Percentiles rank a stretch among this genome's conserved stretches.
These are phyloP conservation scores for Prolemur simus DNA, from an alignment of 2,113 vertebrate species.

Conservation along the genomic window DNA sequence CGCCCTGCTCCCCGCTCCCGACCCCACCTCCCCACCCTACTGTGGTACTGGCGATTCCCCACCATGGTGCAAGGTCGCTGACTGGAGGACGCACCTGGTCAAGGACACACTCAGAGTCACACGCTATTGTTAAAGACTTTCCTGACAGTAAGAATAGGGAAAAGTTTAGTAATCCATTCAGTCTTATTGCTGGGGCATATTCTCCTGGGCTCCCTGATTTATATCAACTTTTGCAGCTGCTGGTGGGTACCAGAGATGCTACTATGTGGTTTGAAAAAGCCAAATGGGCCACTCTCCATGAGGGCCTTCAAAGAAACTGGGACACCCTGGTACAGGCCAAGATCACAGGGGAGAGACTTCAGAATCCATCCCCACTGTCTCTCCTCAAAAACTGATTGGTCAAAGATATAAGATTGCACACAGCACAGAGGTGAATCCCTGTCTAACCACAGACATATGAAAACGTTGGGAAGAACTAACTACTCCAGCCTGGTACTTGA, in stretches of 20 bases:
- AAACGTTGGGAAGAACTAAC: background rate
- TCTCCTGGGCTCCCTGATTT: background rate
- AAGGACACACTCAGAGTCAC: background rate
- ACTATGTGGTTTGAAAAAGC: background rate
- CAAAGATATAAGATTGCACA: background rate
- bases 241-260: background rate
- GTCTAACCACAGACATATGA: background rate
- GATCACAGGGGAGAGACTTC: background rate
- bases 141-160: background rate
- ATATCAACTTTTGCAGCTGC: background rate
- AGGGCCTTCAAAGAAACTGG: background rate
- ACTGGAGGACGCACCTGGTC: background rate
- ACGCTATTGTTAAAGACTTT: background rate
- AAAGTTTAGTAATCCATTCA: background rate
- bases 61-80: background rate
- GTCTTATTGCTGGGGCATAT: background rate
- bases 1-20: background rate
- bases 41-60: rapidly evolving
- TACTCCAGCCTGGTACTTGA: background rate
- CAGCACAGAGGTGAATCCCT: background rate
- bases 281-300: background rate
- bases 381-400: background rate
- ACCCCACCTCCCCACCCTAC: no score
- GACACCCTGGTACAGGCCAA: background rate
- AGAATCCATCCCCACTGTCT: background rate